Conservation (phyloP, 2,797 vertebrate genomes). For the Chiroxiphia lanceolata region DNA sequence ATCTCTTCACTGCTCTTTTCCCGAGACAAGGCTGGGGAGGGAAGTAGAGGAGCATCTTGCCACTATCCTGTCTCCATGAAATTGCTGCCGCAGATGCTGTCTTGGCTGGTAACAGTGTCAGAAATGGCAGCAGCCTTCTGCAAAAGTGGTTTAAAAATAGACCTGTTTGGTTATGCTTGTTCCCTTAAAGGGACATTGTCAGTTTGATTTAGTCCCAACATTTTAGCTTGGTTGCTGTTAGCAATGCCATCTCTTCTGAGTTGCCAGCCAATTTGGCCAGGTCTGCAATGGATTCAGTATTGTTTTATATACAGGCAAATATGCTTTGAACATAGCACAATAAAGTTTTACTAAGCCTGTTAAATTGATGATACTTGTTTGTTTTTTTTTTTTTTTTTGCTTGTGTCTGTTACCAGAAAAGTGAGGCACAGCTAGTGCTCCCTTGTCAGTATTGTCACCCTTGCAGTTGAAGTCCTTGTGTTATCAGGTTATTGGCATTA, state of each 20-base stretch:
- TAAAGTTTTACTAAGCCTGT: conserved; percentile 18
- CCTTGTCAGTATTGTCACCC: background rate
- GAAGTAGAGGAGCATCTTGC: background rate
- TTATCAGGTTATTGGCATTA: background rate
- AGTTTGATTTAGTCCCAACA: conserved; percentile 7
- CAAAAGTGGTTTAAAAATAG: conserved; percentile 55
- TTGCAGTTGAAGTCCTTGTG: background rate
- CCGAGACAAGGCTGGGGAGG: background rate
- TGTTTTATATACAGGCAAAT: conserved; percentile 21
- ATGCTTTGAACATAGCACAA: background rate
- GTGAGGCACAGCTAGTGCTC: rapidly evolving
- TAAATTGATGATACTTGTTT: background rate
- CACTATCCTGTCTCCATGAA: background rate
- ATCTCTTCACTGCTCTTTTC: background rate
- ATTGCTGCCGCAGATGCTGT: background rate
- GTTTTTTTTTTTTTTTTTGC: too few relatives aligned
- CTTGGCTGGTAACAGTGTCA: conserved; percentile 25
- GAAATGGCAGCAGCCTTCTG: conserved; percentile 40
- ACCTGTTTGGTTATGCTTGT: conserved; percentile 15
- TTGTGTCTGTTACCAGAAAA: background rate
- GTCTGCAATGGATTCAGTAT: background rate
- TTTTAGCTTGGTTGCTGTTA: conserved; percentile 21
- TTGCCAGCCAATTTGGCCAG: conserved; percentile 9
- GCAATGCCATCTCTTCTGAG: background rate
- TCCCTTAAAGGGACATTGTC: conserved; percentile 45